Evolutionary conservation across 2,113 vertebrate genomes (phyloP), one percentile per base, ranked within the genome.

Genomic region (Vanacampus margaritifer): DNA sequence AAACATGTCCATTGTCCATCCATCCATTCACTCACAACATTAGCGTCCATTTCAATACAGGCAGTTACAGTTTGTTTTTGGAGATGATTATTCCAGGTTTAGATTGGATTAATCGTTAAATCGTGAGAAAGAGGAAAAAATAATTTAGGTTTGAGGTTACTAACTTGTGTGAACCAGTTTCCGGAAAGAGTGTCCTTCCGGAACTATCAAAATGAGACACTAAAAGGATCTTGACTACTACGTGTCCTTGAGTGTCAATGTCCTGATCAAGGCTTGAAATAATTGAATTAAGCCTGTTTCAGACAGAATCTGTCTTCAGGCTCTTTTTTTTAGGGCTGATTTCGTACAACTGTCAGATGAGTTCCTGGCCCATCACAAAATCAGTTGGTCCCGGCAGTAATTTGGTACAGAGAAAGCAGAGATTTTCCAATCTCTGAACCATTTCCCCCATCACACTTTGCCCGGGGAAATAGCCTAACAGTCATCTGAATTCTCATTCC

Each of bases 71-170:
- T 23, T 3, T 48, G 9, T 2, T 68, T 67, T 46, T 1, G 16
- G 43, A 70, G 76, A 67, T 65, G 21, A 54, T 66, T 45, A 77
- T 26, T 67, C 64, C 13, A 64, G 3, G 45, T 71, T 79, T 69
- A 69, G 48, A 67, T 48, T n/a, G 0, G 36, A 80, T 65, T 11
- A 63, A 41, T 46, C 37, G n/a, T 46, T 46, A 46, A 16, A 16
- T 17, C 43, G 39, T 41, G 39, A 41, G 16, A 19, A 16, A 6
- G 43, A 19, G 9, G 21, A 10, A 8, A 3, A 39, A 58, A 37
- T 26, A 26, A n/a, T 56, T 46, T 39, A 48, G 21, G 23, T 39
- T 11, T 5, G 43, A 46, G 43, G 43, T 17, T 16, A 46, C 17
- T 19, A 5, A 57, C 41, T 16, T 56, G 26, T 39, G 24, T 32